phyloP scores from a whole-genome alignment of 2,888 invertebrate species.

The Drosophila seclusa region DNA sequence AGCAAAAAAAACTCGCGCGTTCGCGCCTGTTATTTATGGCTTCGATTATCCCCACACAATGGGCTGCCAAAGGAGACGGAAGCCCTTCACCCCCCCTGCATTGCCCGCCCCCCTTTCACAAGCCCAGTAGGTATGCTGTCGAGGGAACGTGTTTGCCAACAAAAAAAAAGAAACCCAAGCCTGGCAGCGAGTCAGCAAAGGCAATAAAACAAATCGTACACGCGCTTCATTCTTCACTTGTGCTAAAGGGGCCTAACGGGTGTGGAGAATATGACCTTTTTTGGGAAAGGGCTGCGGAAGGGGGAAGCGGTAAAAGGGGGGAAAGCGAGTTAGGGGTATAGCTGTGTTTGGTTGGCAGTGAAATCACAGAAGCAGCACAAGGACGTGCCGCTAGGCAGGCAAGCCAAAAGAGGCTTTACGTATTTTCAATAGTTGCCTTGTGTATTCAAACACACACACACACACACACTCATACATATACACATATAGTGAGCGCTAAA shows the following conservation, averaged over 20 bases:
- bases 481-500: conserved; percentile 26
- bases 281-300: neutral
- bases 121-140: neutral
- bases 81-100: neutral
- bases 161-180: conserved; percentile 52
- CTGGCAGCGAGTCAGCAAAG: conserved; percentile 58
- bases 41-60: conserved; percentile 78
- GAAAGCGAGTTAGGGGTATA: neutral
- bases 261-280: conserved; percentile 28
- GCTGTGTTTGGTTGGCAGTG: conserved; percentile 35
- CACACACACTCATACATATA: conserved; percentile 12
- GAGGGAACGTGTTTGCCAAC: conserved; percentile 65
- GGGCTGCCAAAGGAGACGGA: conserved; percentile 44
- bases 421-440: conserved; percentile 77
- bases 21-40: conserved; percentile 80
- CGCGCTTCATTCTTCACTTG: conserved; percentile 39
- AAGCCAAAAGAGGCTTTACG: conserved; percentile 71
- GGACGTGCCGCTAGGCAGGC: conserved; percentile 65
- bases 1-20: conserved; percentile 45
- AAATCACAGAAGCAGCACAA: conserved; percentile 78
- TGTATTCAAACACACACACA: conserved; percentile 49
- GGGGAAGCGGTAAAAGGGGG: neutral
- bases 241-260: conserved; percentile 6
- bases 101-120: neutral
- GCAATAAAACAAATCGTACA: conserved; percentile 76